Evolutionary conservation across 2,113 vertebrate species (phyloP).

Genomic region (Strix uralensis): DNA sequence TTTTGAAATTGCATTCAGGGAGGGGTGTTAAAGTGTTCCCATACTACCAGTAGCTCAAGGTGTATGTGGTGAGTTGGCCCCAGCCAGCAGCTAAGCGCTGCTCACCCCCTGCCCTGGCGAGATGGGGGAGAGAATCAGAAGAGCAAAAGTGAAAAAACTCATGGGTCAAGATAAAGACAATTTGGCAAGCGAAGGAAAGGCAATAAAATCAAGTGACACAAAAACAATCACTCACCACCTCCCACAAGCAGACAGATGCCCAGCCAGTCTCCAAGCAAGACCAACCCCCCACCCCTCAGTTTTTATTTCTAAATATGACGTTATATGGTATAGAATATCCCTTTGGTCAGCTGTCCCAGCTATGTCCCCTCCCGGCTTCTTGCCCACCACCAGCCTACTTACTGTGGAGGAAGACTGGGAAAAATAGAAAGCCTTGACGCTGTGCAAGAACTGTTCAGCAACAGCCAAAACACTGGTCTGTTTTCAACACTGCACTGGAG

Average conservation of each 20-base stretch:
- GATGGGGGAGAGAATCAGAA: rapidly evolving
- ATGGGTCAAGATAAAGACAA: not conserved
- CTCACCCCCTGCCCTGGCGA: too few relatives aligned
- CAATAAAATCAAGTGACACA: not conserved
- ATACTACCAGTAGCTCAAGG: not conserved
- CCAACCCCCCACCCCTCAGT: not conserved
- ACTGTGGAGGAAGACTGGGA: not conserved
- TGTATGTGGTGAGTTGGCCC: not conserved
- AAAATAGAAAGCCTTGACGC: not conserved
- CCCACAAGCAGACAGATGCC: not conserved
- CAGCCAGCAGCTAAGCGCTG: not conserved
- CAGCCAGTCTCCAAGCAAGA: not conserved
- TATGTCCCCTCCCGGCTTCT: not conserved
- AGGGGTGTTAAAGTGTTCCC: not conserved
- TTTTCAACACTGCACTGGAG: not conserved
- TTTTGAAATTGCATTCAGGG: not conserved
- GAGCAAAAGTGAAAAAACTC: not conserved
- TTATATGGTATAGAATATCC: not conserved
- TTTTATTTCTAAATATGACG: not conserved
- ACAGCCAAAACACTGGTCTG: not conserved
- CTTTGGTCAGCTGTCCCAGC: not conserved
- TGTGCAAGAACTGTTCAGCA: not conserved
- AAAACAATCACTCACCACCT: not conserved
- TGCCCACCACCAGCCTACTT: not conserved
- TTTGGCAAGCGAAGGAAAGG: not conserved